These are phyloP conservation scores for Austrofundulus limnaeus DNA, from an alignment of 2,113 vertebrate genomes.

Conservation along the genomic window DNA sequence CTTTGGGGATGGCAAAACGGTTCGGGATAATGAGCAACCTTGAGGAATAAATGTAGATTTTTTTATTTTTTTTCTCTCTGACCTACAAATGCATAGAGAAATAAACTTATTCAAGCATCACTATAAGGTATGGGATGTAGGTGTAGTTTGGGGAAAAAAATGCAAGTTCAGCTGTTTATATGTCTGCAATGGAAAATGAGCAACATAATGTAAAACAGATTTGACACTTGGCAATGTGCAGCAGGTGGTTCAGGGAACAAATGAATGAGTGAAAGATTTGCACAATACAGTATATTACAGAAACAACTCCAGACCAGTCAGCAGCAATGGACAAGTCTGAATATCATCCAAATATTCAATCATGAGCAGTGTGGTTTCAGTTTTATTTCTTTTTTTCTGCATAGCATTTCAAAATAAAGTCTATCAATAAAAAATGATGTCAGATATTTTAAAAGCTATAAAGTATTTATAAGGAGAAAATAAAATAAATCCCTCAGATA, in stretches of 20 bases:
- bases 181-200: not conserved
- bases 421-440: not conserved
- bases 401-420: not conserved
- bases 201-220: slow-evolving; percentile 10
- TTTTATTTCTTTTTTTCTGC: not conserved
- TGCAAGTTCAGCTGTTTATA: not conserved
- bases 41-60: slow-evolving; percentile 5
- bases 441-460: not conserved
- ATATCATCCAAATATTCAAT: not conserved
- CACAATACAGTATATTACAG: not conserved
- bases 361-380: not conserved
- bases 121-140: not conserved
- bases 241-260: slow-evolving; percentile 19
- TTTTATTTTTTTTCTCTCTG: not conserved
- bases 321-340: not conserved
- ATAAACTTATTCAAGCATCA: slow-evolving; percentile 12
- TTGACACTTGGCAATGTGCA: slow-evolving; percentile 13
- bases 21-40: slow-evolving; percentile 54
- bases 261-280: not conserved
- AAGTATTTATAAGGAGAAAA: not conserved
- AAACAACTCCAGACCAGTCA: not conserved
- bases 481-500: too few species aligned
- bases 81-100: slow-evolving; percentile 23
- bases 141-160: not conserved
- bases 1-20: slow-evolving; percentile 13